Base-by-base conservation (phyloP, 1,140 invertebrate species). In the Vollenhovia emeryi region DNA sequence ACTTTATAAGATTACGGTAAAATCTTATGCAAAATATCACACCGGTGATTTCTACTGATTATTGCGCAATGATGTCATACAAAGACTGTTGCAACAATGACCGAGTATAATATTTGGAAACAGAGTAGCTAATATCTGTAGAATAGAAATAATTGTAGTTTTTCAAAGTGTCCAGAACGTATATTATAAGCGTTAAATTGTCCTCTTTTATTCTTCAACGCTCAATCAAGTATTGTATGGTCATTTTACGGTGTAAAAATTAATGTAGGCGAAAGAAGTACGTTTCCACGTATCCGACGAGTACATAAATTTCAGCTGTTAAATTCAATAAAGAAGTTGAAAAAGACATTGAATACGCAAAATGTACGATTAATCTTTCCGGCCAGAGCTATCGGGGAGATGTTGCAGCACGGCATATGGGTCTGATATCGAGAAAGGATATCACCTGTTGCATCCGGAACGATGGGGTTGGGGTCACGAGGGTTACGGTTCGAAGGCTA, bases 401-500 rank as follows among this genome's bases (percentile, higher is more conserved):
- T 84, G 90, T 89, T 87, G 90, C 89, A 91, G 86, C 85, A 89
- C 89, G 91, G 89, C 91, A 91, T 91, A 91, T 90, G 91, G 91
- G 90, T 91, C 91, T 92, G 93, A 94, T 95, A 95, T 94, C 92
- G 94, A 93, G 93, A 94, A 94, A 93, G 94, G 91, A 94, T 82
- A 73, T 94, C 94, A 95, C 94, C 94, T 95, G 94, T 95, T 95
- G 94, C 94, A 87, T 93, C 84, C 59, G 85, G 87, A 93, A 93
- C 92, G 94, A 94, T 94, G 94, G 94, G 94, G 94, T 94, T 94
- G 91, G 92, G 68, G 84, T 78, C 83, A 92, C 89, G 92, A 93
- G 92, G 92, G 90, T 92, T 93, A 93, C 90, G 89, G 91, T 94
- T 94, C 93, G 94, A 94, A 93, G 91, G 91, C 93, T 91, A 94